phyloP scores from a whole-genome alignment of 1,140 invertebrate species.

The Drosophila micromelanica region DNA sequence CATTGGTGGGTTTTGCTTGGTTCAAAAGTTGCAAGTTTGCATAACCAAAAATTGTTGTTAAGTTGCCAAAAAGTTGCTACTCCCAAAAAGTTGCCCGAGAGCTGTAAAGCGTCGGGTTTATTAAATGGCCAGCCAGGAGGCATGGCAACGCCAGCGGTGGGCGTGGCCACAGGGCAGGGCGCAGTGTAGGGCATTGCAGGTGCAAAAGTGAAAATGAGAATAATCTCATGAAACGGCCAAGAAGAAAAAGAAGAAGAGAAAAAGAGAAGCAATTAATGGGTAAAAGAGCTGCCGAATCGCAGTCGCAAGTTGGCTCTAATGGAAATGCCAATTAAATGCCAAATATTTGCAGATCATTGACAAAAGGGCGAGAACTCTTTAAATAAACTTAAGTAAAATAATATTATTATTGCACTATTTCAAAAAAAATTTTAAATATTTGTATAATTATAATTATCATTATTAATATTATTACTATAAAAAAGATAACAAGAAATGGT shows the following conservation, averaged over 20 bases:
- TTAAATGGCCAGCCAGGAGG: conserved; percentile 35
- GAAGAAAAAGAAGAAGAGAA: too few species aligned
- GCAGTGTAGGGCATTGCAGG: conserved; percentile 11
- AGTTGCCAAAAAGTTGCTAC: conserved; percentile 50
- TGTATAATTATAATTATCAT: too few species aligned
- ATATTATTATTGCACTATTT: too few species aligned
- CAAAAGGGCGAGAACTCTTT: background rate
- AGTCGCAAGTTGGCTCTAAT: conserved; percentile 30
- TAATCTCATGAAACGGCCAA: conserved; percentile 27
- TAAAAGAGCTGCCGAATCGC: conserved; percentile 2
- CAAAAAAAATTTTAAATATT: too few species aligned
- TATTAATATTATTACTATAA: too few species aligned
- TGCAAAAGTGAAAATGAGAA: conserved; percentile 49
- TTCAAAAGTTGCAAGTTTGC: conserved; percentile 53
- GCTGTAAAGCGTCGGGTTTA: conserved; percentile 51
- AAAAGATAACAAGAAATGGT: too few species aligned
- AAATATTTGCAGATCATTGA: conserved; percentile 25
- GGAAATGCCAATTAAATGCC: conserved; percentile 49
- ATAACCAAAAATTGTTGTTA: conserved; percentile 58
- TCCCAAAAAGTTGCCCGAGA: conserved; percentile 37
- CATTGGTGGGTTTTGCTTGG: conserved; percentile 6
- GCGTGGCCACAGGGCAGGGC: background rate
- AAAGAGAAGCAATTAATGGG: conserved; percentile 10
- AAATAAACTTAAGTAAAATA: background rate
- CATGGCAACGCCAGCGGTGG: background rate